These are phyloP conservation scores for Polyommatus iphigenia DNA, from an alignment of 2,888 invertebrate genomes.

Conservation along the genomic window DNA sequence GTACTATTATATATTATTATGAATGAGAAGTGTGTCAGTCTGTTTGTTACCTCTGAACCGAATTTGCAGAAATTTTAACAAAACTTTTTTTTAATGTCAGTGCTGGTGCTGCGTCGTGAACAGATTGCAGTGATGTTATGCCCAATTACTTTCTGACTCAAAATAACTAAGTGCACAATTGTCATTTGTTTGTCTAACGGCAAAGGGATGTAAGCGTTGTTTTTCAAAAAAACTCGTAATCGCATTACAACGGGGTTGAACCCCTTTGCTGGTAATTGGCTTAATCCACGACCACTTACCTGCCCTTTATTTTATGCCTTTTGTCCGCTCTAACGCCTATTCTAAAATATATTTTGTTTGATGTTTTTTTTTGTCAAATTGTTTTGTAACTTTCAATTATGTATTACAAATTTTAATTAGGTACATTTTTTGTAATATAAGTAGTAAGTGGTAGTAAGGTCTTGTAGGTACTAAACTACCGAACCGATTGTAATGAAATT, in stretches of 20 bases:
- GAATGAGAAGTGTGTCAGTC: too few relatives aligned
- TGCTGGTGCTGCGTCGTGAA: too few relatives aligned
- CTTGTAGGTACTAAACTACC: too few relatives aligned
- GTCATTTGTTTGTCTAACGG: not conserved
- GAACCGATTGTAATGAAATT: too few relatives aligned
- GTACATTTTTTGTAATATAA: too few relatives aligned
- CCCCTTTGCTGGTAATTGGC: conserved; percentile 16
- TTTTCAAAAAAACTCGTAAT: conserved; percentile 8
- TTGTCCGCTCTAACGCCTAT: conserved; percentile 3
- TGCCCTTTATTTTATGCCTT: conserved; percentile 6
- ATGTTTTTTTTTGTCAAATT: not conserved
- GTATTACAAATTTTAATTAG: too few relatives aligned
- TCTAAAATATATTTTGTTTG: not conserved
- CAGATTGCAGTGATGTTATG: too few relatives aligned
- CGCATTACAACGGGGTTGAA: conserved; percentile 5
- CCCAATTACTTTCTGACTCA: not conserved
- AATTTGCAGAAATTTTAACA: too few relatives aligned
- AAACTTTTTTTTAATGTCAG: too few relatives aligned
- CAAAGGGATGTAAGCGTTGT: conserved; percentile 5
- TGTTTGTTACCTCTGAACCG: too few relatives aligned
- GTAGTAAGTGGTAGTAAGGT: too few relatives aligned
- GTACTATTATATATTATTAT: too few relatives aligned
- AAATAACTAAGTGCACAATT: not conserved
- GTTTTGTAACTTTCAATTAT: not conserved
- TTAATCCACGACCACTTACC: conserved; percentile 19